Evolutionary conservation across 2,888 invertebrate species (phyloP), one percentile per base, ranked within the genome.

Genomic region (Drosophila prostipennis): DNA sequence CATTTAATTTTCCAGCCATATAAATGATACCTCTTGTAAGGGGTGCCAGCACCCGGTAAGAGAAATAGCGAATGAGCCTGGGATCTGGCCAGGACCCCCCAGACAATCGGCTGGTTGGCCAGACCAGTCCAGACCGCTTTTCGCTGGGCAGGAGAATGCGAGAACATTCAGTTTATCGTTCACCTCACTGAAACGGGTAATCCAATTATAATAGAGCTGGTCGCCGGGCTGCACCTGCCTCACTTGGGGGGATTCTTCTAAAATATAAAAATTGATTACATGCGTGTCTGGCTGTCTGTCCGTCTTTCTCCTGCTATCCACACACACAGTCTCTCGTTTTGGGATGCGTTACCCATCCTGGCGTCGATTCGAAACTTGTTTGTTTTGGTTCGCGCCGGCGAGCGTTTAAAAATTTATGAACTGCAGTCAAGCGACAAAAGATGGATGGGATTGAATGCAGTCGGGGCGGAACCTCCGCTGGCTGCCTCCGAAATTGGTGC

Each of bases 211-310:
- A 79, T 78, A 76, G 82, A 74, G 63, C 63, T 52, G 43, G 43
- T 43, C 39, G 39, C 29, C 10, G 48, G 55, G 40, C 42, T 49
- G 85, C 87, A 84, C 84, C 84, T 84, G 84, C 79, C 73, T 43
- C 55, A 53, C 72, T 48, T 39, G 70, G 71, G 40, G 72, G 63
- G 77, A 75, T 67, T 83, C 82, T 83, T 65, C 64, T 65, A 65
- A 65, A 82, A 86, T 80, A 82, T 86, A 82, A 87, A 83, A 84
- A 84, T 84, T 84, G 85, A 84, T 84, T 84, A 81, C 73, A 79
- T 81, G 87, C 87, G 87, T 87, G 76, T 59, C 77, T 65, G 78
- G 72, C 13, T 7, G 37, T 1, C 42, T 3, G 8, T 7, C 10
- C 3, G 16, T 42, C 13, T 0, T 2, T 3, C 49, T 52, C 40